Evolutionary conservation across 2,797 vertebrate species (phyloP), one percentile per base, ranked within the genome.

Genomic region (Sebastes alutus): DNA sequence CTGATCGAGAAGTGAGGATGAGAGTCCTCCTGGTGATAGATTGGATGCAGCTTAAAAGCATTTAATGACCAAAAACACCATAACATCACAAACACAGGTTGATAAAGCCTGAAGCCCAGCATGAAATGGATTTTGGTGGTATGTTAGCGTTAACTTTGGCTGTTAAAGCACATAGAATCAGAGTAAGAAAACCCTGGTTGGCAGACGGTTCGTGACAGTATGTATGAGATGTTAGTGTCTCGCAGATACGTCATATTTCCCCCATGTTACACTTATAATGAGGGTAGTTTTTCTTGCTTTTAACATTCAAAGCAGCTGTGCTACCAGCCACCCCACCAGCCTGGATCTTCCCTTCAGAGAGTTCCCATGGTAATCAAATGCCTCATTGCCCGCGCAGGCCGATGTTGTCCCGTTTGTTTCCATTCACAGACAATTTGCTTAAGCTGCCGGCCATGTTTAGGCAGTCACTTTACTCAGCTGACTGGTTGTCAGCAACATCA

Each of bases 341-440:
- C 32, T 14, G 25, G 35, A 1, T 71, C 65, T 13, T 70, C 58
- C 46, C 59, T 3, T 42, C 58, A 58, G 29, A 76, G 18, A 66
- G 62, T 42, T 64, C 74, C 66, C 56, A 22, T 54, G 52, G 33
- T 18, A 49, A 67, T 86, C 35, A 82, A 86, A 85, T 18, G 85
- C 80, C 78, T 86, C 80, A 63, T 81, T 81, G 81, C 68, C 62
- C 73, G 58, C 2, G 12, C 29, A 70, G 75, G 61, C 63, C 8
- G 1, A 49, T 35, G 30, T 49, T 49, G 7, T 67, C 72, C 72
- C 80, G 54, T 75, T 75, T 79, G 82, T 77, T 83, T 88, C 42
- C 9, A 16, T 83, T 88, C 78, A 82, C 49, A 22, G 86, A 80
- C 78, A 23, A 85, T 91, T 88, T 72, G 65, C 79, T 64, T 42